These are phyloP conservation scores for Lepus timidus DNA, from an alignment of 2,113 vertebrate species.

Conservation along the genomic window DNA sequence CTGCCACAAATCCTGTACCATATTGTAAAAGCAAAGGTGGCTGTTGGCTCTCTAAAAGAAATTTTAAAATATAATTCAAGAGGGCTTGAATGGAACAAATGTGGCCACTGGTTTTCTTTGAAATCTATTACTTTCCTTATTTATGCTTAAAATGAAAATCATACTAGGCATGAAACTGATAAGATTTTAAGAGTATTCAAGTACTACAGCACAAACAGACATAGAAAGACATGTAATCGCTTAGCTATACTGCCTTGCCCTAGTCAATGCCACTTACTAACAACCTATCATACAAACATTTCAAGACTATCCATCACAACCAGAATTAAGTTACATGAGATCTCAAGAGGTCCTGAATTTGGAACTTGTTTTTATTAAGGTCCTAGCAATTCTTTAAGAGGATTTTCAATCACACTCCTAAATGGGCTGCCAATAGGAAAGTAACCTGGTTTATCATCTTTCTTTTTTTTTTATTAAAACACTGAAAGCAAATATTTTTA, in stretches of 20 bases:
- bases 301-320: conserved; percentile 58
- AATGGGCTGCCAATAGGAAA: conserved; percentile 50
- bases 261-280: conserved; percentile 49
- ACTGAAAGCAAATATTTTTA: conserved; percentile 63
- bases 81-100: conserved; percentile 37
- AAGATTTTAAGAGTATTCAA: conserved; percentile 54
- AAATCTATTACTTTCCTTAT: conserved; percentile 60
- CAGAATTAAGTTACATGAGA: conserved; percentile 61
- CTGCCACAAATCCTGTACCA: neutral
- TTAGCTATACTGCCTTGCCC: conserved; percentile 38
- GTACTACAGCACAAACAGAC: neutral
- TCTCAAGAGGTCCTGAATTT: conserved; percentile 67
- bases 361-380: conserved; percentile 66
- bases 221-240: conserved; percentile 35
- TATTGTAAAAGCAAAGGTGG: conserved; percentile 37
- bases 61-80: conserved; percentile 41
- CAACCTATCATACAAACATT: conserved; percentile 56
- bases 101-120: neutral
- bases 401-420: conserved; percentile 48
- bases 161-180: conserved; percentile 38
- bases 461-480: conserved; percentile 64
- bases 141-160: conserved; percentile 62
- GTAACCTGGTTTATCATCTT: conserved; percentile 35
- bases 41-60: conserved; percentile 29
- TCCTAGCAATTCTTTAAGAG: conserved; percentile 59